A percentile compares a stretch with the other conserved stretches of the same genome.
phyloP scores from a whole-genome alignment of 2,888 invertebrate species.

The Orchesella flavescens region DNA sequence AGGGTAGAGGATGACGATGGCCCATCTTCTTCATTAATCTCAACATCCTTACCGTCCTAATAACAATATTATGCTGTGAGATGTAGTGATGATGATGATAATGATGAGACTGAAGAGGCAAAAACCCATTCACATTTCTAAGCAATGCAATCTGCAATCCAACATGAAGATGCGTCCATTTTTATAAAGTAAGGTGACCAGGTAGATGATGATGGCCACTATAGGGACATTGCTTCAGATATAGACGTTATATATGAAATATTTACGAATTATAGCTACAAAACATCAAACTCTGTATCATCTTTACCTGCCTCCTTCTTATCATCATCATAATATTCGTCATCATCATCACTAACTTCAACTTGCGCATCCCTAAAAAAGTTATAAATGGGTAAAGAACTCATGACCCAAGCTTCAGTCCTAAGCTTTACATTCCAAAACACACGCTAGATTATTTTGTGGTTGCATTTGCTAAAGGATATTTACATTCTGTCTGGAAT shows the following conservation, averaged over 20 bases:
- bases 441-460: background rate
- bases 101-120: background rate
- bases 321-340: background rate
- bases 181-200: conserved; percentile 2
- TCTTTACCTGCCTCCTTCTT: background rate
- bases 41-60: conserved; percentile 14
- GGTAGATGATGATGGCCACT: too few species aligned
- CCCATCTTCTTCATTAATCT: background rate
- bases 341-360: background rate
- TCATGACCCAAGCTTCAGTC: conserved; percentile 12
- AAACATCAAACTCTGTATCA: background rate
- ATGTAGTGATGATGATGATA: background rate
- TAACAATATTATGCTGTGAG: conserved; percentile 20
- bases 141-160: background rate
- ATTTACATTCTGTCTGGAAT: too few species aligned
- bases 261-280: background rate
- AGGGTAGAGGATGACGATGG: too few species aligned
- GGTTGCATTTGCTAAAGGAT: too few species aligned
- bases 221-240: background rate
- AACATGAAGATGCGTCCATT: background rate
- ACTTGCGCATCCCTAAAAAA: conserved; percentile 13
- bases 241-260: background rate
- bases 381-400: conserved; percentile 37
- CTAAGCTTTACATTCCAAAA: conserved; percentile 16
- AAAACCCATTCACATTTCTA: background rate